Conservation (phyloP, 2,113 vertebrate genomes). For the Opisthocomus hoazin region DNA sequence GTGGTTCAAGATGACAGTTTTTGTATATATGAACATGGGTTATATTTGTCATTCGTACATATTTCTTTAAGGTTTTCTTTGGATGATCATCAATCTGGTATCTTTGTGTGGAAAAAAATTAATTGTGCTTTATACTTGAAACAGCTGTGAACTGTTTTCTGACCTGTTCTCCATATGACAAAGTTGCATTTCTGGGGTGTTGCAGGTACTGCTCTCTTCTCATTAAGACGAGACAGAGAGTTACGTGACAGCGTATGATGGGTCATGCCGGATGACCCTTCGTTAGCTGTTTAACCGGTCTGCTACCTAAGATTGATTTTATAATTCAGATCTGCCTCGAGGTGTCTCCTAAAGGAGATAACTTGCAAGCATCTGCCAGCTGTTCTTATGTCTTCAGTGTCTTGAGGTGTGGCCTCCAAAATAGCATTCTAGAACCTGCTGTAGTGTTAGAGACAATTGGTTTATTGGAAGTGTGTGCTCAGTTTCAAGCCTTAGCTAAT, state of each 20-base stretch:
- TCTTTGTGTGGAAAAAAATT: not conserved
- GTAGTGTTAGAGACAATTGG: not conserved
- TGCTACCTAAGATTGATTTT: not conserved
- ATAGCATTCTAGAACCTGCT: constrained; percentile 2
- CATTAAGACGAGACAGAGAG: not conserved
- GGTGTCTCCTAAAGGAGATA: not conserved
- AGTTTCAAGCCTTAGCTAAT: not conserved
- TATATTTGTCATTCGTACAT: not conserved
- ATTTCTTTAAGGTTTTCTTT: not conserved
- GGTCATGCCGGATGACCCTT: not conserved
- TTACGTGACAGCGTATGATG: not conserved
- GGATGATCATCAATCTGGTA: not conserved
- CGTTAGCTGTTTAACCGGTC: not conserved
- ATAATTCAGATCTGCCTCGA: not conserved
- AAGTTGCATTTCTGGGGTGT: not conserved
- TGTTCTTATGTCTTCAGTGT: not conserved
- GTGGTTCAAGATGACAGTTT: not conserved
- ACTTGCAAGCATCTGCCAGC: not conserved
- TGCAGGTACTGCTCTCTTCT: not conserved
- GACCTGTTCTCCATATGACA: not conserved
- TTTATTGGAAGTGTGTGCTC: not conserved
- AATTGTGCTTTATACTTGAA: not conserved
- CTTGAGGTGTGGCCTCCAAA: not conserved
- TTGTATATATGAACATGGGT: not conserved
- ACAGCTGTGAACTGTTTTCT: not conserved